Evolutionary conservation across 2,888 invertebrate genomes (phyloP).

Genomic region (Drosophila recens): DNA sequence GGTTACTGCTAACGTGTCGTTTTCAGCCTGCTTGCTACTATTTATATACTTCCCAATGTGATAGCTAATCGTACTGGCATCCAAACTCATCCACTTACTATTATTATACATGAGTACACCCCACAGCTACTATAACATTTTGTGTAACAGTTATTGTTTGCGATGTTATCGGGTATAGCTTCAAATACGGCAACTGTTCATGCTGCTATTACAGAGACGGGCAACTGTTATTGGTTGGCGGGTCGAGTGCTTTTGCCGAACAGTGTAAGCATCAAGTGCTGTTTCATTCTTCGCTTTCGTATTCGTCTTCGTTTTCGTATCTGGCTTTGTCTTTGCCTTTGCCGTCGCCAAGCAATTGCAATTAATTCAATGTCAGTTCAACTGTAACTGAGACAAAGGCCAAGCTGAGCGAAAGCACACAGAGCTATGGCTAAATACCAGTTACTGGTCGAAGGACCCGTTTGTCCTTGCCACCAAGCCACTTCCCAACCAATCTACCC

Average conservation of each 20-base stretch:
- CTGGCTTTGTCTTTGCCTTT: background rate
- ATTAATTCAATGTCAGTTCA: constrained; percentile 69
- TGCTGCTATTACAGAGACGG: constrained; percentile 11
- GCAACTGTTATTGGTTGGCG: constrained; percentile 16
- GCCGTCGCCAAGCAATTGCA: constrained; percentile 47
- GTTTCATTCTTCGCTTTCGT: constrained; percentile 22
- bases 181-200: constrained; percentile 9
- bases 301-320: background rate
- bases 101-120: background rate
- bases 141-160: constrained; percentile 18
- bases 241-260: constrained; percentile 23
- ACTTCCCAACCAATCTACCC: background rate
- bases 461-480: constrained; percentile 15
- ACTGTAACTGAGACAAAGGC: constrained; percentile 65
- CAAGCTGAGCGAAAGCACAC: constrained; percentile 31
- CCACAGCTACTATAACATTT: constrained; percentile 18
- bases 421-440: constrained; percentile 24
- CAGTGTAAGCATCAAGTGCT: constrained; percentile 38
- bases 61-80: background rate
- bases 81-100: constrained; percentile 5
- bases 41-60: background rate
- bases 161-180: constrained; percentile 16
- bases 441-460: constrained; percentile 29
- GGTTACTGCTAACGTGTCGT: constrained; percentile 4
- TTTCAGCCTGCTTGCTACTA: background rate